Percentiles rank a stretch among this genome's conserved stretches.
These are phyloP conservation scores for Eciton burchellii DNA, from an alignment of 1,140 invertebrate genomes.

Conservation along the genomic window DNA sequence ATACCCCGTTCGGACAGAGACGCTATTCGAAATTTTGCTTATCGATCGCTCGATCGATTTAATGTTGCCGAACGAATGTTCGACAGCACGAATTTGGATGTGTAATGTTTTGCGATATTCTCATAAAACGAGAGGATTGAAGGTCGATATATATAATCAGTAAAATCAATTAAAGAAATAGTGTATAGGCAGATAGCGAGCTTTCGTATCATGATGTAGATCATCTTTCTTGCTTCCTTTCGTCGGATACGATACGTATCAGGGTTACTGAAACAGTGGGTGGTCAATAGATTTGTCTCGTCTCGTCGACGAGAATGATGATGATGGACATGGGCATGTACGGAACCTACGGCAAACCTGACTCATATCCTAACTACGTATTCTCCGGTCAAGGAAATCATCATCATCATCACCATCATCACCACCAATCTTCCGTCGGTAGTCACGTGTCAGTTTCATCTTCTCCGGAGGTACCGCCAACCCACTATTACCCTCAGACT, in stretches of 20 bases:
- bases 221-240: not conserved
- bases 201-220: slow-evolving; percentile 35
- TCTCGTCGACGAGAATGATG: slow-evolving; percentile 86
- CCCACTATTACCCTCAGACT: slow-evolving; percentile 83
- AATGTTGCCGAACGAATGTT: not conserved
- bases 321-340: slow-evolving; percentile 92
- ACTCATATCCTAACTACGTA: slow-evolving; percentile 85
- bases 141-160: slow-evolving; percentile 1
- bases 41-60: not conserved
- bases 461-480: slow-evolving; percentile 80
- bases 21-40: not conserved
- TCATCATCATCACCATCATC: slow-evolving; percentile 73
- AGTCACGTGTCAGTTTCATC: slow-evolving; percentile 79
- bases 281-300: slow-evolving; percentile 72
- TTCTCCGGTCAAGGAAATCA: slow-evolving; percentile 79
- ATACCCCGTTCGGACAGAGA: too few relatives aligned
- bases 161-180: slow-evolving; percentile 26
- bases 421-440: slow-evolving; percentile 74
- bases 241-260: not conserved
- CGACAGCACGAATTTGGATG: slow-evolving; percentile 28
- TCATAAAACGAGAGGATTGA: not conserved
- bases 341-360: slow-evolving; percentile 87
- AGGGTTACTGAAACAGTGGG: slow-evolving; percentile 54
- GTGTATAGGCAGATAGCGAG: too few relatives aligned
- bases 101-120: slow-evolving; percentile 12